Evolutionary conservation across 2,888 invertebrate species (phyloP).

Genomic region (Adelphocoris suturalis): DNA sequence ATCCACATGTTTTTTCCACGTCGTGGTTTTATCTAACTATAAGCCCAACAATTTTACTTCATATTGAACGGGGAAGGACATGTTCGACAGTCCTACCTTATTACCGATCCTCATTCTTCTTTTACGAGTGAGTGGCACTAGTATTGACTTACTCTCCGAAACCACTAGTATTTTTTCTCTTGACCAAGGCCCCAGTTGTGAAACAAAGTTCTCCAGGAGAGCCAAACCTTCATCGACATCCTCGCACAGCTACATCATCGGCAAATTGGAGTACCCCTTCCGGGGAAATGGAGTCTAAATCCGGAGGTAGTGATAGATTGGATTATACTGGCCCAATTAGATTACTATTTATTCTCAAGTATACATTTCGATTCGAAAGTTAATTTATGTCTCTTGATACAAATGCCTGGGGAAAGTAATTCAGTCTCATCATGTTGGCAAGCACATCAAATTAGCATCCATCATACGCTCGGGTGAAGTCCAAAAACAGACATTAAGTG

Average conservation of each 20-base stretch:
- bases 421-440: not conserved
- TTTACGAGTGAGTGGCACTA: not conserved
- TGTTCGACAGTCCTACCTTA: not conserved
- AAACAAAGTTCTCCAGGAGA: not conserved
- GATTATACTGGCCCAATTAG: not conserved
- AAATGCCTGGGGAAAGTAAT: constrained; percentile 12
- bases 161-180: not conserved
- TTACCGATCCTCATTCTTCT: not conserved
- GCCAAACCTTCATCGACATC: not conserved
- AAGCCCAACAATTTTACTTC: constrained; percentile 49
- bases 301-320: not conserved
- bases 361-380: not conserved
- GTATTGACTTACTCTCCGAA: constrained; percentile 4
- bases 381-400: constrained; percentile 44
- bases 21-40: not conserved
- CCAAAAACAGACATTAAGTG: constrained; percentile 41
- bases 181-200: not conserved
- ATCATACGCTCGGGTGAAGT: constrained; percentile 34
- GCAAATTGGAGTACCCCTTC: constrained; percentile 39
- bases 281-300: constrained; percentile 1
- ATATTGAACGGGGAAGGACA: not conserved
- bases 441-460: constrained; percentile 12
- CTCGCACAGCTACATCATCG: not conserved
- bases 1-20: constrained; percentile 40
- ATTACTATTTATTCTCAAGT: not conserved